These are phyloP conservation scores for Arbacia lixula DNA, from an alignment of 53 echinoderm and acorn worm species.

Conservation along the genomic window DNA sequence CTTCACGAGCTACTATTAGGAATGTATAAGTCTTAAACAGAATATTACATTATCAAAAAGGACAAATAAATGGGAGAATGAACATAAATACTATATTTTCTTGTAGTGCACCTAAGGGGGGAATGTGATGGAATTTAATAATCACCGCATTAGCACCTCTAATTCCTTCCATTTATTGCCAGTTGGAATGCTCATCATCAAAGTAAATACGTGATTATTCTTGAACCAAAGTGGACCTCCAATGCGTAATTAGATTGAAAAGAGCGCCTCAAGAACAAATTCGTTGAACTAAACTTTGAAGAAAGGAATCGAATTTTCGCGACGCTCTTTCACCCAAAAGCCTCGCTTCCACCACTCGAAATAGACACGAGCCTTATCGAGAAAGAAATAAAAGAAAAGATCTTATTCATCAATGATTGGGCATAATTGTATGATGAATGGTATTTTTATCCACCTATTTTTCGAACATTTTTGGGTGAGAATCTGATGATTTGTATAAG, in stretches of 20 bases:
- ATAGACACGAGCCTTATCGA: neutral
- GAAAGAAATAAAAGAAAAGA: neutral
- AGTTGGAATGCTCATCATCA: constrained; percentile 7
- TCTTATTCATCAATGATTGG: constrained; percentile 14
- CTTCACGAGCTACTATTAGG: no score
- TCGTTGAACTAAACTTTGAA: no score
- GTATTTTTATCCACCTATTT: constrained; percentile 29
- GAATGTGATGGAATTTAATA: no score
- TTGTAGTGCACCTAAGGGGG: no score
- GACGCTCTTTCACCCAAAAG: no score
- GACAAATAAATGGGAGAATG: no score
- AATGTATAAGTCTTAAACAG: no score
- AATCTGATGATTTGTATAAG: constrained; percentile 23
- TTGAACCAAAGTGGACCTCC: constrained; percentile 10
- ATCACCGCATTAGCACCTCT: no score
- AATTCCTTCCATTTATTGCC: constrained; percentile 18
- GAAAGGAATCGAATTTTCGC: no score
- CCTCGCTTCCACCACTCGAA: constrained; percentile 7
- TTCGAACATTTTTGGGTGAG: neutral
- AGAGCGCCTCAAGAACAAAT: constrained; percentile 24
- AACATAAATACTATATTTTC: no score
- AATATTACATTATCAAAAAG: no score
- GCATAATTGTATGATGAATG: constrained; percentile 21
- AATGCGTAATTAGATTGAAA: constrained; percentile 24
- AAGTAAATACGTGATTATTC: neutral